A percentile compares a stretch with the other conserved stretches of the same genome.
These are phyloP conservation scores for Melanotaenia duboulayi DNA, from an alignment of 2,113 vertebrate species.

Conservation along the genomic window DNA sequence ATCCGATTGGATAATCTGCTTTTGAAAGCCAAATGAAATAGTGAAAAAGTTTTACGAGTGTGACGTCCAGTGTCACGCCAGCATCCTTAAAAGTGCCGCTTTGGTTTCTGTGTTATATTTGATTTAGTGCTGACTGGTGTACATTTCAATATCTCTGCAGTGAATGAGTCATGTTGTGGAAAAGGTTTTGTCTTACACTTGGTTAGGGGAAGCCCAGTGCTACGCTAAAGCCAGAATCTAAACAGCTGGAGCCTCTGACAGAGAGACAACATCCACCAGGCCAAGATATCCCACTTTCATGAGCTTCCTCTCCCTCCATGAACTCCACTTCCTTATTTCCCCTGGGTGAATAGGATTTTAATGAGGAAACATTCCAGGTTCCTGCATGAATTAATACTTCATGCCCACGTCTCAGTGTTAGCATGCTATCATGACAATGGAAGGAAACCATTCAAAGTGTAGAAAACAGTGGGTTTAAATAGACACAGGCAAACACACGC, in stretches of 20 bases:
- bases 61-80: slow-evolving; percentile 1
- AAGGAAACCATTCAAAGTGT: slow-evolving; percentile 59
- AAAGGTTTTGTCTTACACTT: slow-evolving; percentile 48
- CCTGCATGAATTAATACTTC: slow-evolving; percentile 42
- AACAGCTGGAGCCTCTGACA: slow-evolving; percentile 78
- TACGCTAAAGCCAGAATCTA: slow-evolving; percentile 52
- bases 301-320: slow-evolving; percentile 33
- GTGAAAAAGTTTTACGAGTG: slow-evolving; percentile 18
- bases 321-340: slow-evolving; percentile 49
- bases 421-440: slow-evolving; percentile 56
- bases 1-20: slow-evolving; percentile 24
- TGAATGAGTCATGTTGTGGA: slow-evolving; percentile 61
- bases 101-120: slow-evolving; percentile 26
- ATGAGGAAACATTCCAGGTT: slow-evolving; percentile 57
- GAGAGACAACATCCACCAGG: slow-evolving; percentile 27
- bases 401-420: slow-evolving; percentile 24
- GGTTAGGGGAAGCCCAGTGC: slow-evolving; percentile 68
- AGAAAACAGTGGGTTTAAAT: slow-evolving; percentile 30
- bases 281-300: slow-evolving; percentile 51
- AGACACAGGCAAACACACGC: slow-evolving; percentile 40
- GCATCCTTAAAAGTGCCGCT: slow-evolving; percentile 38
- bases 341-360: slow-evolving; percentile 42
- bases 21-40: slow-evolving; percentile 28
- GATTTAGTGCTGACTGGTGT: slow-evolving; percentile 68
- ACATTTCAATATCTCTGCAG: slow-evolving; percentile 47